phyloP scores from a whole-genome alignment of 2,797 vertebrate species.

The Microtus californicus region DNA sequence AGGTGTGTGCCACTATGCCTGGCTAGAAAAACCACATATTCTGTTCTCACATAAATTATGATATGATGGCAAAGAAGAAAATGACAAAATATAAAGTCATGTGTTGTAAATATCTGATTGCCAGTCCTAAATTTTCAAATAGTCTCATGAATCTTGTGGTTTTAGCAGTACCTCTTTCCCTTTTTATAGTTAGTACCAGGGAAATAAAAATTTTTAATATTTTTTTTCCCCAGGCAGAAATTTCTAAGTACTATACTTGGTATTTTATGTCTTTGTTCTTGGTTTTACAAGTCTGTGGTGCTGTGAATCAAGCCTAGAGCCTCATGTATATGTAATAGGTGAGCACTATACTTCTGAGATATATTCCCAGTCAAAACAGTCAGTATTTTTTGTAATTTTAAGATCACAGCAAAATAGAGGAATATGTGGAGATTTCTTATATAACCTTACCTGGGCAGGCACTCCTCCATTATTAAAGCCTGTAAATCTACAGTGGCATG shows the following conservation, averaged over 20 bases:
- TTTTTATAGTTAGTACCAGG: slow-evolving; percentile 18
- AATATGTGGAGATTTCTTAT: neutral
- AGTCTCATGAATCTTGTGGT: neutral
- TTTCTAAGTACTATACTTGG: slow-evolving; percentile 19
- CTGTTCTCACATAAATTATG: slow-evolving; percentile 45
- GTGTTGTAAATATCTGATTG: slow-evolving; percentile 8
- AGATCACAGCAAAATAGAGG: slow-evolving; percentile 14
- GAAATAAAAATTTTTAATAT: slow-evolving; percentile 22
- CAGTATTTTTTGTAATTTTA: neutral
- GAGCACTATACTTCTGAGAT: neutral
- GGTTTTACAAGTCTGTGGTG: neutral
- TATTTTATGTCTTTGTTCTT: neutral
- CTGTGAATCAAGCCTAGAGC: neutral
- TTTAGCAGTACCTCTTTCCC: neutral
- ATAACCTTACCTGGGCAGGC: neutral
- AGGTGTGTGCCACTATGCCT: neutral
- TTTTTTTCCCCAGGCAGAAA: slow-evolving; percentile 3
- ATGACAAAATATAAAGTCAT: slow-evolving; percentile 40
- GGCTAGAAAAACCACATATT: neutral
- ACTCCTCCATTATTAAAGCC: neutral
- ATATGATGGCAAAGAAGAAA: slow-evolving; percentile 45
- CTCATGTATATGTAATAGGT: neutral
- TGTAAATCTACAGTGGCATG: neutral
- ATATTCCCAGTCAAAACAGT: neutral
- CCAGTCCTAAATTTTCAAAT: slow-evolving; percentile 29